phyloP scores from a whole-genome alignment of 2,113 vertebrate species.

The Cryptotis parvus region DNA sequence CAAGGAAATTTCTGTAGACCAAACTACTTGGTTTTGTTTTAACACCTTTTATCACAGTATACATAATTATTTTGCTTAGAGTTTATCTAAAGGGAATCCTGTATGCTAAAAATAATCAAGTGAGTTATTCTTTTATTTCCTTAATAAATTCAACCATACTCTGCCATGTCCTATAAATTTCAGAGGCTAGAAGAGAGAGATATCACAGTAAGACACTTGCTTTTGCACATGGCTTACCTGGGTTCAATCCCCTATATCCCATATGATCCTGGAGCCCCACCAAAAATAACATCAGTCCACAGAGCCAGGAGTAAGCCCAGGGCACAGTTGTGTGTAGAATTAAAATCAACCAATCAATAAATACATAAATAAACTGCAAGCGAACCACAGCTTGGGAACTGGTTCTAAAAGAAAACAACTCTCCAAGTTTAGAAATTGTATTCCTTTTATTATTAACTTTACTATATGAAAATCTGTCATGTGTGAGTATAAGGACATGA shows the following conservation, averaged over 20 bases:
- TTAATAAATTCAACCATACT: conserved; percentile 47
- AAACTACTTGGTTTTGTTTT: conserved; percentile 43
- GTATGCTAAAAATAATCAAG: conserved; percentile 31
- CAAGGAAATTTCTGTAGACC: not conserved
- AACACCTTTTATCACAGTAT: not conserved
- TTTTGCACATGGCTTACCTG: too few species aligned
- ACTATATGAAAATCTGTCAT: not conserved
- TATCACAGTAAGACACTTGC: too few species aligned
- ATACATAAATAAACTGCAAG: conserved; percentile 40
- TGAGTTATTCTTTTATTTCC: conserved; percentile 23
- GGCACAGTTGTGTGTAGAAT: too few species aligned
- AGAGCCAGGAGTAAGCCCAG: too few species aligned
- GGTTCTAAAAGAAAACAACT: conserved; percentile 10
- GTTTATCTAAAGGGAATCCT: not conserved
- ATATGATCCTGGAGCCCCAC: too few species aligned
- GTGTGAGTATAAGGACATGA: not conserved
- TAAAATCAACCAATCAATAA: too few species aligned
- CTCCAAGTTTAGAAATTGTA: not conserved
- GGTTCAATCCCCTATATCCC: too few species aligned
- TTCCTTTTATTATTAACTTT: not conserved
- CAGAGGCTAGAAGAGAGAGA: too few species aligned
- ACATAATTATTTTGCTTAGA: conserved; percentile 44
- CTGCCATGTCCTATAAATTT: not conserved
- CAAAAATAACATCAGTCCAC: too few species aligned
- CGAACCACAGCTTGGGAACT: conserved; percentile 9